These are phyloP conservation scores for Stictocephala bisonia DNA, from an alignment of 2,888 invertebrate genomes.

Conservation along the genomic window DNA sequence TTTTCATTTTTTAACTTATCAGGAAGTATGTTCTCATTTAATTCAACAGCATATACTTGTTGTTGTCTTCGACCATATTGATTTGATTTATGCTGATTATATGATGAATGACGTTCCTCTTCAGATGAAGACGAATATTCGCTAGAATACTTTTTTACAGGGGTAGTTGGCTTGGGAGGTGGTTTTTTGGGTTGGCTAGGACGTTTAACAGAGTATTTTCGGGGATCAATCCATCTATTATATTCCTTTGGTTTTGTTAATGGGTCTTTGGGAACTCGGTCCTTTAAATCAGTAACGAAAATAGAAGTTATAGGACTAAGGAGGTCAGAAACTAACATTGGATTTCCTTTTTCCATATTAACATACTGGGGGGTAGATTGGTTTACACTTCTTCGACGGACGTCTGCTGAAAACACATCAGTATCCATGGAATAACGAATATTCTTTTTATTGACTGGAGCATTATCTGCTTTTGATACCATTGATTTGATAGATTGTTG, in stretches of 20 bases:
- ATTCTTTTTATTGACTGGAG: neutral
- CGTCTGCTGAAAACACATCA: slow-evolving; percentile 19
- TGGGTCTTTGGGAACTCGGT: slow-evolving; percentile 30
- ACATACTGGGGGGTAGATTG: neutral
- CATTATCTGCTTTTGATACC: neutral
- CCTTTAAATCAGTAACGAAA: slow-evolving; percentile 25
- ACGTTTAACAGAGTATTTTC: neutral
- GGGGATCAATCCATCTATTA: slow-evolving; percentile 4
- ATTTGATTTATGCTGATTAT: neutral
- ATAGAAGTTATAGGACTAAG: slow-evolving; percentile 30
- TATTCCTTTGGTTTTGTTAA: neutral
- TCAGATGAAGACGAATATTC: neutral
- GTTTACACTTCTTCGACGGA: neutral
- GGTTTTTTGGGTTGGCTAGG: neutral
- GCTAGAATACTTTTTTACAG: no score
- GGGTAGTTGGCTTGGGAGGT: neutral
- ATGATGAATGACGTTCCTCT: neutral
- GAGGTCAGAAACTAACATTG: slow-evolving; percentile 19
- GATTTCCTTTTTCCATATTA: slow-evolving; percentile 12
- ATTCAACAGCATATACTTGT: neutral
- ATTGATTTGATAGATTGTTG: slow-evolving; percentile 8
- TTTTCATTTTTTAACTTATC: neutral
- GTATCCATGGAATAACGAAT: slow-evolving; percentile 16
- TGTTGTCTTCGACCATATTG: neutral
- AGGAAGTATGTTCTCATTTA: neutral